Base-by-base conservation (phyloP, 2,113 vertebrate genomes). In the Ascaphus truei region DNA sequence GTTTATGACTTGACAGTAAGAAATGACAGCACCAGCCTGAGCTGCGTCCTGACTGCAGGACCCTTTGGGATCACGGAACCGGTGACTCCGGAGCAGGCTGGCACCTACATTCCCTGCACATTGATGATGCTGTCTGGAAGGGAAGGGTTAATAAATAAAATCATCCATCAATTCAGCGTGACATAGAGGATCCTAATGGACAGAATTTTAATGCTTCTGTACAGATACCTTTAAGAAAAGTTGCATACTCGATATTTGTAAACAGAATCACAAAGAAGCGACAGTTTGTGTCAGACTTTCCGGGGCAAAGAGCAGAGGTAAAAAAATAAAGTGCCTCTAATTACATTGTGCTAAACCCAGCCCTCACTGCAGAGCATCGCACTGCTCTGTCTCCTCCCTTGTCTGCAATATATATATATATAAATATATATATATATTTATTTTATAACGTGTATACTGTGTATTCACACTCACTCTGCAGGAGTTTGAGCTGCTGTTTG, bases 281-380 rank as follows among this genome's bases (percentile, higher is more conserved):
- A n/a, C n/a, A 47, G 52, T 33, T 47, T 47, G 20, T 18, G 52
- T 47, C 37, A 48, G 53, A 47, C 7, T 68, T 29, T 58, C 53
- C 53, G 43, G 37, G 58, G 37, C 29, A 25, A 27, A 57, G 39
- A 68, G 30, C 29, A 57, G 18, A 67, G 51, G 36, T 45, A 67
- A 53, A 43, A 68, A 68, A 58, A 68, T 36, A 58, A 68, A 68
- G 61, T 63, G 61, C 61, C 43, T 63, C 51, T 63, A 63, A 63
- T 63, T 8, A 29, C 26, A 52, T 53, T 53, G 50, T 29, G 33
- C 34, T 51, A 30, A 22, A 22, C 29, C 25, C 30, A 48, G 13
- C 18, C 53, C 26, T 48, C 16, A 16, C 52, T 11, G 22, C 39
- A 33, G 37, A 27, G 27, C 36, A 5, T 16, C 1, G 7, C 26